Conservation (phyloP, 1,140 invertebrate genomes). For the Trichonephila clavata region DNA sequence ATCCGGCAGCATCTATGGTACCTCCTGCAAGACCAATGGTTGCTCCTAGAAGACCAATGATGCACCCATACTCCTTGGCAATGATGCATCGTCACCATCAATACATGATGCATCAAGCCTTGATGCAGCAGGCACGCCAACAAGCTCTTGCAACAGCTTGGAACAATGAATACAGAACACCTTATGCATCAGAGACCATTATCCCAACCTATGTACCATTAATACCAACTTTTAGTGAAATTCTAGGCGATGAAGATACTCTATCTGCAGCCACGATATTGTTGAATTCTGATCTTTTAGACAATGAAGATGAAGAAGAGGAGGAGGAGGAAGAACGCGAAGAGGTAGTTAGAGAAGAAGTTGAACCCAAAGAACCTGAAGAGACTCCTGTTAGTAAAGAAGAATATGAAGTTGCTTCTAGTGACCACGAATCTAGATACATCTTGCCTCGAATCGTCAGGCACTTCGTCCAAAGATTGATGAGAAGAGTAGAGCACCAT, state of each 20-base stretch:
- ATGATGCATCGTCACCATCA: conserved; percentile 33
- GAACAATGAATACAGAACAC: conserved; percentile 23
- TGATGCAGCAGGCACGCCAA: not conserved
- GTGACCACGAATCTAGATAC: conserved; percentile 49
- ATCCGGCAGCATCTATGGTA: not conserved
- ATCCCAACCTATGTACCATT: conserved; percentile 8
- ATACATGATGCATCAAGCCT: conserved; percentile 1
- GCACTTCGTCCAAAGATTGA: conserved; percentile 58
- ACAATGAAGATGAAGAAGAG: conserved; percentile 39
- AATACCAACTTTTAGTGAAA: conserved; percentile 8
- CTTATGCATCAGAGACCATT: conserved; percentile 8
- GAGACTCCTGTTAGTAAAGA: not conserved
- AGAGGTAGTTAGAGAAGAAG: conserved; percentile 7
- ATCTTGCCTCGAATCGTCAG: conserved; percentile 53
- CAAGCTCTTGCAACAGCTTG: conserved; percentile 29
- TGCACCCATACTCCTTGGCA: not conserved
- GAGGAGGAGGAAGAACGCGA: not conserved
- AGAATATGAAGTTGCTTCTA: conserved; percentile 24
- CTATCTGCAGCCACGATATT: conserved; percentile 37
- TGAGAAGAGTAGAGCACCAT: conserved; percentile 63
- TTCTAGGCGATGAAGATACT: conserved; percentile 36
- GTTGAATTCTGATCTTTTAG: not conserved
- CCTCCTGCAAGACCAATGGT: not conserved
- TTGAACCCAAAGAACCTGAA: not conserved
- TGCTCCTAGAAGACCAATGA: not conserved